These are phyloP conservation scores for Encarsia formosa DNA, from an alignment of 2,888 invertebrate species.

Conservation along the genomic window DNA sequence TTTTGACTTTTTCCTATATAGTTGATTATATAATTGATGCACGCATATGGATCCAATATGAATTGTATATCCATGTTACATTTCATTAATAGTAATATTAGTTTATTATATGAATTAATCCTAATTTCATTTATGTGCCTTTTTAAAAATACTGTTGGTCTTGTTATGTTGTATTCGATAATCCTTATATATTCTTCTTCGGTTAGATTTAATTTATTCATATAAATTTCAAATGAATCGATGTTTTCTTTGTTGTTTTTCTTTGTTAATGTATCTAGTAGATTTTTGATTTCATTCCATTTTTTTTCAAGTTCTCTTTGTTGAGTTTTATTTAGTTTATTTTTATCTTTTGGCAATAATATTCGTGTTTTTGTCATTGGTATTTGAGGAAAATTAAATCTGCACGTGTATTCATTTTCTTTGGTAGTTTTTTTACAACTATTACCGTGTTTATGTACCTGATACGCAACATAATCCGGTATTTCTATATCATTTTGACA, in stretches of 20 bases:
- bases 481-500: conserved; percentile 2
- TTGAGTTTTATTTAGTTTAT: conserved; percentile 3
- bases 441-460: conserved; percentile 17
- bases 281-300: too few species aligned
- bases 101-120: conserved; percentile 23
- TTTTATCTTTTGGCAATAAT: not conserved
- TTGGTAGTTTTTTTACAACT: conserved; percentile 14
- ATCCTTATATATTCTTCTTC: conserved; percentile 18
- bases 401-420: conserved; percentile 9
- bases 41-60: conserved; percentile 23
- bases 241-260: not conserved
- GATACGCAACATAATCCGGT: conserved; percentile 12
- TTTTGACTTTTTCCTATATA: conserved; percentile 1
- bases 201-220: conserved; percentile 1
- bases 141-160: conserved; percentile 18
- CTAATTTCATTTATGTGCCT: conserved; percentile 22
- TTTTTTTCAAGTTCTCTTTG: not conserved
- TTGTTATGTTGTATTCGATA: conserved; percentile 11
- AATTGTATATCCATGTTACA: conserved; percentile 28
- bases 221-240: conserved; percentile 5
- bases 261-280: too few species aligned
- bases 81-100: conserved; percentile 16
- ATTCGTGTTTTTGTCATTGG: conserved; percentile 5
- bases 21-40: conserved; percentile 22
- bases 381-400: not conserved